Base-by-base conservation (phyloP, 2,888 invertebrate genomes). In the Phalangium opilio region DNA sequence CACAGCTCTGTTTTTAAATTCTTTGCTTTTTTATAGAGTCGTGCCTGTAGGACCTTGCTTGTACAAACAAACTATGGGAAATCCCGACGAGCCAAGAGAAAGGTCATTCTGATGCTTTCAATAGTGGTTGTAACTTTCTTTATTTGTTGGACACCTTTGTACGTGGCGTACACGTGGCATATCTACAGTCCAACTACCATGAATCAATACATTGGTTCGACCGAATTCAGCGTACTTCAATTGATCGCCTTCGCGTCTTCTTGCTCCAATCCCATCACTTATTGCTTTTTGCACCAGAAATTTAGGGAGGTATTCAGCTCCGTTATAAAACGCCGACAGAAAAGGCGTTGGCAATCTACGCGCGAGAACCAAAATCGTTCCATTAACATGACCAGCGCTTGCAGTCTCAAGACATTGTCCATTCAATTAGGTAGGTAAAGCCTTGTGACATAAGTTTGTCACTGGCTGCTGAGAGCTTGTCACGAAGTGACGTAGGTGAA, bases 61-160 rank as follows among this genome's bases (percentile, higher is more conserved):
- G n/a, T n/a, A n/a, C n/a, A n/a, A n/a, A n/a, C n/a, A n/a, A n/a
- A n/a, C n/a, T n/a, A n/a, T n/a, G n/a, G n/a, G n/a, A n/a, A n/a
- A n/a, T n/a, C n/a, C n/a, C 82, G 79, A 61, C 79, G 83, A 43
- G 78, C 80, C 57, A 80, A 80, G 0, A 82, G 81, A 57, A 78
- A 79, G 71, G 78, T 79, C 15, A 70, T 74, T 55, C 72, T 75
- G 61, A 79, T 79, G 79, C 64, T 79, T 45, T 75, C 76, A 56
- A 75, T 75, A 2, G 73, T 79, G 7, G 78, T 79, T 2, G 62
- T 77, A n/a, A 77, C 78, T 58, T 79, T 79, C 63, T 79, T 79
- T 63, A 67, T 78, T 43, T 79, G 78, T 61, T 79, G 78, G 78
- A 75, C 78, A 1, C 79, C 79, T 0, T 62, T 75, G 3, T 77